These are phyloP conservation scores for Macaria notata DNA, from an alignment of 2,888 invertebrate genomes.

Conservation along the genomic window DNA sequence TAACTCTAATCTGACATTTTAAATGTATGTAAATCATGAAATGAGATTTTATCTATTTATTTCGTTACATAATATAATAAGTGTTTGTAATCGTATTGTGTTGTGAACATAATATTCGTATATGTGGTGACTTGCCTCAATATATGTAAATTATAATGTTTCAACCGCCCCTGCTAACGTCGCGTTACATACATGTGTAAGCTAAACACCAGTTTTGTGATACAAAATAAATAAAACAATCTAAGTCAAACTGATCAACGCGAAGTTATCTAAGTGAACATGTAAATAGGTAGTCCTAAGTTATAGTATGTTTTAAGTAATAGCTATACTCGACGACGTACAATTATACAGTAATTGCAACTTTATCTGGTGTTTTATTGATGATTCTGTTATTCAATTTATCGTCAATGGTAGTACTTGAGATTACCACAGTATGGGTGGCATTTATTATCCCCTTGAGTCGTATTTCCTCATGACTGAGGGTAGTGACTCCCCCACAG, in stretches of 20 bases:
- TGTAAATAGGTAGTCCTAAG: constrained; percentile 38
- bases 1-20: too few species aligned
- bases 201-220: constrained; percentile 6
- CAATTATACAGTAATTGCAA: constrained; percentile 41
- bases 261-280: constrained; percentile 22
- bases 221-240: constrained; percentile 14
- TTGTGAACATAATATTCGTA: too few species aligned
- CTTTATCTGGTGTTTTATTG: constrained; percentile 46
- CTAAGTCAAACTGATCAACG: constrained; percentile 27
- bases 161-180: too few species aligned
- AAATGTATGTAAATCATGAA: too few species aligned
- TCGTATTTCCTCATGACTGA: too few species aligned
- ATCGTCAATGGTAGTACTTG: constrained; percentile 21
- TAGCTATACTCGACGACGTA: constrained; percentile 28
- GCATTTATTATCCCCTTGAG: constrained; percentile 1
- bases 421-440: constrained; percentile 12
- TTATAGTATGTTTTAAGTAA: constrained; percentile 27
- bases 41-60: too few species aligned
- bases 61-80: too few species aligned
- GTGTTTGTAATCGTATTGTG: too few species aligned
- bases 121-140: too few species aligned
- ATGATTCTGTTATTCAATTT: constrained; percentile 36
- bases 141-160: too few species aligned
- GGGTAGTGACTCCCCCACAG: too few species aligned
- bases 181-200: too few species aligned